Evolutionary conservation across 2,888 invertebrate genomes (phyloP).

Genomic region (Sthenelais limicola): DNA sequence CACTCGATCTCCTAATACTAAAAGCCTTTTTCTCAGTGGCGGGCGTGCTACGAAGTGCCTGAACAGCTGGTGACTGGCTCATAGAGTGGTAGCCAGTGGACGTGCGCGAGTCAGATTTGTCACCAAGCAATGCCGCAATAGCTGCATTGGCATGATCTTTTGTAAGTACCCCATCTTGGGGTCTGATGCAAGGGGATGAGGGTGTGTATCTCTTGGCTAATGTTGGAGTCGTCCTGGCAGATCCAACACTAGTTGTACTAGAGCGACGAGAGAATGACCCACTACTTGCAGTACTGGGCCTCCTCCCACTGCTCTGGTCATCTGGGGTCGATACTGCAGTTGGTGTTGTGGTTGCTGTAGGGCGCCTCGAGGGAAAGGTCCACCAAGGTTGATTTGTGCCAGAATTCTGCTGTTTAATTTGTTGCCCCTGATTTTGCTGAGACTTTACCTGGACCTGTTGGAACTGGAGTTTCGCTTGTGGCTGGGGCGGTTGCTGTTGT

Average conservation of each 20-base stretch:
- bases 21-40: no score
- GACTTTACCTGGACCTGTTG: no score
- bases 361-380: not conserved
- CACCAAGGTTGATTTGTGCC: not conserved
- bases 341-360: not conserved
- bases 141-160: conserved; percentile 3
- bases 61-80: not conserved
- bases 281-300: not conserved
- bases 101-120: not conserved
- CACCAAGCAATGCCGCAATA: conserved; percentile 18
- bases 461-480: not conserved
- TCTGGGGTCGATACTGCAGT: not conserved
- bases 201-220: conserved; percentile 15
- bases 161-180: not conserved
- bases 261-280: not conserved
- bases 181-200: conserved; percentile 8
- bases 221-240: not conserved
- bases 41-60: conserved; percentile 1
- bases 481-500: not conserved
- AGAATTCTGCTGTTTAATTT: no score
- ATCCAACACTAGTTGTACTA: not conserved
- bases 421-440: no score
- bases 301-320: not conserved
- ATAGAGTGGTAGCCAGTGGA: not conserved
- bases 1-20: not conserved